phyloP scores from a whole-genome alignment of 2,888 invertebrate genomes.

The Pseudanteris insignis region DNA sequence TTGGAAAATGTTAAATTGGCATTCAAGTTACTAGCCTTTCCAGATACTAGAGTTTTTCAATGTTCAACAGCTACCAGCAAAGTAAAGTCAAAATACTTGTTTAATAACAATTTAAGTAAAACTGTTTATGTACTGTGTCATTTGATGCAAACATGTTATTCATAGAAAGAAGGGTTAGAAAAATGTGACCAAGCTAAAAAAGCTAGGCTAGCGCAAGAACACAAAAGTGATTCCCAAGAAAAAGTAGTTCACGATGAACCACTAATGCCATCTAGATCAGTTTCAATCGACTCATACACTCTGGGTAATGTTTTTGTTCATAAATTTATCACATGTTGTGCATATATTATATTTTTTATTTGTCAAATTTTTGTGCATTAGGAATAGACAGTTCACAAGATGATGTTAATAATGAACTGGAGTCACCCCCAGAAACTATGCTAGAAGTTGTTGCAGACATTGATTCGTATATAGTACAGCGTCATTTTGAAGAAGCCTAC shows the following conservation, averaged over 20 bases:
- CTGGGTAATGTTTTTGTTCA: no score
- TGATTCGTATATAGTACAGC: conserved; percentile 93
- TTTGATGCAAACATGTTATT: no score
- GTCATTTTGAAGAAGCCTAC: conserved; percentile 94
- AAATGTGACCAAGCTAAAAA: conserved; percentile 92
- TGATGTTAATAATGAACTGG: conserved; percentile 44
- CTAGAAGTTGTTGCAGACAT: conserved; percentile 91
- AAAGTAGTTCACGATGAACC: conserved; percentile 44
- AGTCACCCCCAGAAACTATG: conserved; percentile 82
- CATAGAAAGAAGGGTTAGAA: conserved; percentile 92
- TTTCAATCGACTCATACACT: conserved; percentile 59
- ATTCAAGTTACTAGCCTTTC: conserved; percentile 93
- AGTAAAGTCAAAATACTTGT: conserved; percentile 54
- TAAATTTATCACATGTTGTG: no score
- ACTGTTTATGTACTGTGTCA: no score
- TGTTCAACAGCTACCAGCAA: conserved; percentile 81
- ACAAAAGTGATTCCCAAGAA: conserved; percentile 61
- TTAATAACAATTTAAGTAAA: no score
- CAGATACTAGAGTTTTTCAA: conserved; percentile 91
- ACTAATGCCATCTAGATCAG: conserved; percentile 49
- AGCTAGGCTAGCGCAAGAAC: conserved; percentile 74
- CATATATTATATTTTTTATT: not conserved
- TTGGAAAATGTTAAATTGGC: conserved; percentile 89
- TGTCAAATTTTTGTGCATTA: no score
- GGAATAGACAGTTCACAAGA: conserved; percentile 53